These are phyloP conservation scores for Ageneiosus marmoratus DNA, from an alignment of 2,113 vertebrate genomes.

Conservation along the genomic window DNA sequence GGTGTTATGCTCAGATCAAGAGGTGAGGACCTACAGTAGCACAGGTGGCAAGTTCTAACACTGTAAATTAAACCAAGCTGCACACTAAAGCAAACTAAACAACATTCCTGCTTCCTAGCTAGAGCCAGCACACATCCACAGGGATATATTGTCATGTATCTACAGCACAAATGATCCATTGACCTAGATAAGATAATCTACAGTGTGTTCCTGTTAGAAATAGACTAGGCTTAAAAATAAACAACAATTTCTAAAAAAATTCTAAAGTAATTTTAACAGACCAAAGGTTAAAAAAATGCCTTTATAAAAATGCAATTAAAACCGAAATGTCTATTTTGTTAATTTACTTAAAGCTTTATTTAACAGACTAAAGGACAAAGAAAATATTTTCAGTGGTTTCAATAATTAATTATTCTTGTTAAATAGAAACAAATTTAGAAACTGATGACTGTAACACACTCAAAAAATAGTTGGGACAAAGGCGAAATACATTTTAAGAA, in stretches of 20 bases:
- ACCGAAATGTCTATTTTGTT: too few relatives aligned
- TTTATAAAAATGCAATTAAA: too few relatives aligned
- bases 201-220: not conserved
- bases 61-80: conserved; percentile 33
- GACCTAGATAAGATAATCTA: conserved; percentile 9
- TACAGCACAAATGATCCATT: conserved; percentile 14
- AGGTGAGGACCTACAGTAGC: conserved; percentile 18
- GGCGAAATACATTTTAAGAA: too few relatives aligned
- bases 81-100: not conserved
- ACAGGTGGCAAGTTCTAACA: conserved; percentile 17
- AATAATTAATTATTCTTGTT: too few relatives aligned
- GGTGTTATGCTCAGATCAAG: conserved; percentile 41
- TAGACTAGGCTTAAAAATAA: not conserved
- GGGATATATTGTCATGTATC: not conserved
- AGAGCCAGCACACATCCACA: not conserved
- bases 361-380: too few relatives aligned
- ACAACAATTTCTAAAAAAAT: not conserved
- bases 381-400: too few relatives aligned
- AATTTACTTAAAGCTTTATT: too few relatives aligned
- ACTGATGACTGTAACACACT: too few relatives aligned
- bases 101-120: not conserved
- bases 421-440: too few relatives aligned
- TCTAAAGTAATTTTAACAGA: too few relatives aligned
- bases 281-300: too few relatives aligned
- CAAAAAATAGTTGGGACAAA: too few relatives aligned